Evolutionary conservation across 2,888 invertebrate genomes (phyloP).

Genomic region (Polyommatus icarus): DNA sequence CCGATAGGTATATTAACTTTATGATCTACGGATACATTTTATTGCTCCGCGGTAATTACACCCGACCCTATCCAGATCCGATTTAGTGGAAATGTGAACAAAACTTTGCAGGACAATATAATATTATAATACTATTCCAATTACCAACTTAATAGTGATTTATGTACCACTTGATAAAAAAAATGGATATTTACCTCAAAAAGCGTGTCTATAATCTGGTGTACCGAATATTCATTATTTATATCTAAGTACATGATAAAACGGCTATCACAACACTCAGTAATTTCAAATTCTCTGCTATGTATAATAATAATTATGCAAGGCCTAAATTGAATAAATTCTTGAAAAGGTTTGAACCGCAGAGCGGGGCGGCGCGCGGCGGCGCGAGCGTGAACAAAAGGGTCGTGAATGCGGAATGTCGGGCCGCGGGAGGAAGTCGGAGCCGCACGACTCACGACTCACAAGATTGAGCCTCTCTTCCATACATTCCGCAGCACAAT

Average conservation of each 20-base stretch:
- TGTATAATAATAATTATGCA: too few relatives aligned
- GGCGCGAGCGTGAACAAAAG: background rate
- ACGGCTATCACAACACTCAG: too few relatives aligned
- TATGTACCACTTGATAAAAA: too few relatives aligned
- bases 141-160: background rate
- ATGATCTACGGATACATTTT: background rate
- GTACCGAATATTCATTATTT: too few relatives aligned
- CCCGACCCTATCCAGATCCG: background rate
- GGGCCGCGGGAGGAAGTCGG: background rate
- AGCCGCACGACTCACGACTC: too few relatives aligned
- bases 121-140: background rate
- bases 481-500: background rate
- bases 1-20: too few relatives aligned
- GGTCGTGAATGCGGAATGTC: background rate
- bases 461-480: too few relatives aligned
- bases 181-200: too few relatives aligned
- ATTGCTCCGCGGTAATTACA: background rate
- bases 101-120: background rate
- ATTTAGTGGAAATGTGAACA: background rate
- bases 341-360: background rate
- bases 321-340: background rate
- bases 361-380: background rate
- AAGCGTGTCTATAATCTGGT: too few relatives aligned
- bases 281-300: too few relatives aligned
- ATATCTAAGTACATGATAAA: too few relatives aligned